Conservation (phyloP, 2,113 vertebrate species). For the Turnix velox region DNA sequence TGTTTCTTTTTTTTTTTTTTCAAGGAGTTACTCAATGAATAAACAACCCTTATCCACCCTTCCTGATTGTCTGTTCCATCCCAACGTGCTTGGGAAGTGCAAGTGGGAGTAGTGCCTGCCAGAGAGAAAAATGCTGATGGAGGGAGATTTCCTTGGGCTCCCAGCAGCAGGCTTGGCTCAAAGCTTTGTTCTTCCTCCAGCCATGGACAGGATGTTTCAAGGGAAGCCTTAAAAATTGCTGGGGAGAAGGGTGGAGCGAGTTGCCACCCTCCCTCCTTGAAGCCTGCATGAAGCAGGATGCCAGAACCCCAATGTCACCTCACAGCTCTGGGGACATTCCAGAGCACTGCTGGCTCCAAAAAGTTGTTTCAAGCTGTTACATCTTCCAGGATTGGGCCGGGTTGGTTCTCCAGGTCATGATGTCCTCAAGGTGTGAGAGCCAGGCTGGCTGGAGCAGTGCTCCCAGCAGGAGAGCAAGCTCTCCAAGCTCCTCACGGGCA, state of each 20-base stretch:
- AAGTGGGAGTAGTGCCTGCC: background rate
- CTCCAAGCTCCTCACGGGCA: background rate
- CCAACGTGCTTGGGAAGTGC: background rate
- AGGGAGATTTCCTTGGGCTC: background rate
- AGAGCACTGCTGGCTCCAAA: background rate
- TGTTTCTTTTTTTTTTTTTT: background rate
- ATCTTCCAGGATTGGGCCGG: background rate
- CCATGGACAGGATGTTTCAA: background rate
- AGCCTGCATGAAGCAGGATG: background rate
- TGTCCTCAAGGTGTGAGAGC: background rate
- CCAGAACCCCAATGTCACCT: background rate
- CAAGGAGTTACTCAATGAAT: conserved; percentile 67
- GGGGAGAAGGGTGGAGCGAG: background rate
- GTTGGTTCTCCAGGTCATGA: accelerated
- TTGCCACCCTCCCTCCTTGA: background rate
- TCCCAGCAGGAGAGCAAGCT: no score
- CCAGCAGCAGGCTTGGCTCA: background rate
- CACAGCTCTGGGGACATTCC: accelerated
- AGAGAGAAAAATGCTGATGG: conserved; percentile 30
- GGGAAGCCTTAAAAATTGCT: background rate
- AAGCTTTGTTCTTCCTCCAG: conserved; percentile 18
- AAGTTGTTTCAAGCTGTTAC: background rate
- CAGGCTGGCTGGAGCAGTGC: accelerated
- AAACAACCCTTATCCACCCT: conserved; percentile 66
- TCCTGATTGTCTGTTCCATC: conserved; percentile 27